Conservation (phyloP, 2,797 vertebrate genomes). For the Myotis pilosus region DNA sequence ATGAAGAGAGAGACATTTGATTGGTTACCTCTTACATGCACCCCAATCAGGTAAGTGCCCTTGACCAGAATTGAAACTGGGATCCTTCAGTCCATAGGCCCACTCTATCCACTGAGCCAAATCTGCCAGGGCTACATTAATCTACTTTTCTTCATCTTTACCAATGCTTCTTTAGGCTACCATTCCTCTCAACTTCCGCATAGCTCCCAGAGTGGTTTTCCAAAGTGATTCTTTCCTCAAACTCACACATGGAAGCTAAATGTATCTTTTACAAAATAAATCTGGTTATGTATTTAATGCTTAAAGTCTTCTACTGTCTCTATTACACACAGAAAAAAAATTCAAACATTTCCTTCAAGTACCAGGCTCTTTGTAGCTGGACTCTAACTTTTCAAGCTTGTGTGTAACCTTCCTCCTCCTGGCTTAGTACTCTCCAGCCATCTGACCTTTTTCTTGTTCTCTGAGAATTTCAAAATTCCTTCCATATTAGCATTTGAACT, state of each 20-base stretch:
- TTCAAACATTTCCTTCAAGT: background rate
- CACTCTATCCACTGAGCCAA: no score
- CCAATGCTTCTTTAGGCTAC: background rate
- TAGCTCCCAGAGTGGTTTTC: background rate
- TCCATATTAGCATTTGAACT: background rate
- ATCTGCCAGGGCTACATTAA: background rate
- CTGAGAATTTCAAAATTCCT: background rate
- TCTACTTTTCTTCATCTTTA: background rate
- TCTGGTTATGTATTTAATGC: background rate
- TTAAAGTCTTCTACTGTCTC: background rate
- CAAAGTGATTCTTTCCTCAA: background rate
- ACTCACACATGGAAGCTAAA: background rate
- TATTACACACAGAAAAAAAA: conserved; percentile 13
- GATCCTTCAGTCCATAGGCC: no score
- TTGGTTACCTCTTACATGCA: no score
- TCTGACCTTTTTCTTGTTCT: background rate
- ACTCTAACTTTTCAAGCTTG: background rate
- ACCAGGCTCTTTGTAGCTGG: background rate
- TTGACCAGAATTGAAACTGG: no score
- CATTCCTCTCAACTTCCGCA: background rate
- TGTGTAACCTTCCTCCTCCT: background rate
- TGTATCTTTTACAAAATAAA: background rate
- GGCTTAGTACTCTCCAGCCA: background rate
- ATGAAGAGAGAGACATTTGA: no score
- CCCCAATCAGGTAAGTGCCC: no score